Evolutionary conservation across 2,888 invertebrate genomes (phyloP).

Genomic region (Drosophila ezoana): DNA sequence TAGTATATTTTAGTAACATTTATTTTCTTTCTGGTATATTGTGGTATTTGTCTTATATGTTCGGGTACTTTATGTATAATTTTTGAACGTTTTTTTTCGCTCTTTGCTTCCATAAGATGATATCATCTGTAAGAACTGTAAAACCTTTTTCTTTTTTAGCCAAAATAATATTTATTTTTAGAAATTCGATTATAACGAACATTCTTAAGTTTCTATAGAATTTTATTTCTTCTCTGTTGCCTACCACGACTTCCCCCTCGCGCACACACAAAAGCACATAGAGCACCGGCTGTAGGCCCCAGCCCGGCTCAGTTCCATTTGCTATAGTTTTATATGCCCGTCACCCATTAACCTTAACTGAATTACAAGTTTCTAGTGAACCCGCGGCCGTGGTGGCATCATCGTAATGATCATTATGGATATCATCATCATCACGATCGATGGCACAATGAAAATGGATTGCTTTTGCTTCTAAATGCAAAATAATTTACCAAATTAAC

Average conservation of each 20-base stretch:
- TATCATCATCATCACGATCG: constrained; percentile 18
- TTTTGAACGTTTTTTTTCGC: background rate
- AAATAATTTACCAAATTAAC: constrained; percentile 82
- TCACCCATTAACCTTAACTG: constrained; percentile 79
- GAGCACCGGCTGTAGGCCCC: constrained; percentile 14
- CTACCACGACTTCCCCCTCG: background rate
- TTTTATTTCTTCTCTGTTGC: constrained; percentile 10
- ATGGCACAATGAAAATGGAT: constrained; percentile 71
- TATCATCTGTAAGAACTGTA: constrained; percentile 25
- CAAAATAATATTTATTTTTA: constrained; percentile 44
- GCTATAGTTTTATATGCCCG: constrained; percentile 52
- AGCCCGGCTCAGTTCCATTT: constrained; percentile 11
- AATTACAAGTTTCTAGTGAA: constrained; percentile 62
- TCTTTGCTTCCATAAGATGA: constrained; percentile 7
- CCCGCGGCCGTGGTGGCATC: constrained; percentile 36
- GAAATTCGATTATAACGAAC: constrained; percentile 42
- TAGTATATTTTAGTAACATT: background rate
- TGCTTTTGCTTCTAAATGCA: constrained; percentile 73
- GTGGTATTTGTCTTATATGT: background rate
- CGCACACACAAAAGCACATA: too few relatives aligned
- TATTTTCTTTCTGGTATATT: background rate
- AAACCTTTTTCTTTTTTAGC: constrained; percentile 7
- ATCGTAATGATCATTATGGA: constrained; percentile 20
- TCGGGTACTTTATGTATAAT: background rate
- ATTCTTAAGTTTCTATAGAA: constrained; percentile 41